Percentiles rank a stretch among this genome's conserved stretches.
These are phyloP conservation scores for Homarus gammarus DNA, from an alignment of 2,888 invertebrate species.

Conservation along the genomic window DNA sequence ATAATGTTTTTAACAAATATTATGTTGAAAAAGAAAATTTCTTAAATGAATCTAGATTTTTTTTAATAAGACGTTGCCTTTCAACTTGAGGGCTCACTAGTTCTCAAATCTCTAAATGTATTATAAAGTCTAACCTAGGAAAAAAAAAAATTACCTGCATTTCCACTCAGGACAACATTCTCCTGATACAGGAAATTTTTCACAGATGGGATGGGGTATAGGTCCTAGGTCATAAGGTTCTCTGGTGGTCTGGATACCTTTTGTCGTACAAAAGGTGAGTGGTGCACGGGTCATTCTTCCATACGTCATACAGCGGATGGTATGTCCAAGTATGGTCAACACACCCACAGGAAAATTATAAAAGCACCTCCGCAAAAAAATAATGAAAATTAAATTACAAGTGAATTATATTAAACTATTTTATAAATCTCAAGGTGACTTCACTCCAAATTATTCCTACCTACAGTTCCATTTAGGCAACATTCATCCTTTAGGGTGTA, in stretches of 20 bases:
- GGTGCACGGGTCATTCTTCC: neutral
- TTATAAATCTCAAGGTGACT: too few relatives aligned
- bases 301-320: neutral
- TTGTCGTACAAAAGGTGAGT: neutral
- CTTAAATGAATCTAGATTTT: too few relatives aligned
- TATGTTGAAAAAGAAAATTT: too few relatives aligned
- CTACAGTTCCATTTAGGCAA: constrained; percentile 22
- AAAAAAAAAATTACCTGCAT: too few relatives aligned
- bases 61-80: too few relatives aligned
- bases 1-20: too few relatives aligned
- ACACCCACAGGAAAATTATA: neutral
- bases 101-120: too few relatives aligned
- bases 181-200: neutral
- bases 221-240: neutral
- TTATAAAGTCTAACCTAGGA: too few relatives aligned
- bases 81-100: too few relatives aligned
- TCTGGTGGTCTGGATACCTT: neutral
- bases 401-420: too few relatives aligned
- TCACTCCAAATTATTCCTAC: neutral
- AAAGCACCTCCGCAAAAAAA: too few relatives aligned
- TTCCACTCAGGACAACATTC: neutral
- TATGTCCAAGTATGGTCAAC: neutral
- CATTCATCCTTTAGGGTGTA: neutral
- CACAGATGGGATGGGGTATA: neutral
- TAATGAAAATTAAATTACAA: too few relatives aligned